Evolutionary conservation across 2,888 invertebrate species (phyloP).

Genomic region (Patella pellucida): DNA sequence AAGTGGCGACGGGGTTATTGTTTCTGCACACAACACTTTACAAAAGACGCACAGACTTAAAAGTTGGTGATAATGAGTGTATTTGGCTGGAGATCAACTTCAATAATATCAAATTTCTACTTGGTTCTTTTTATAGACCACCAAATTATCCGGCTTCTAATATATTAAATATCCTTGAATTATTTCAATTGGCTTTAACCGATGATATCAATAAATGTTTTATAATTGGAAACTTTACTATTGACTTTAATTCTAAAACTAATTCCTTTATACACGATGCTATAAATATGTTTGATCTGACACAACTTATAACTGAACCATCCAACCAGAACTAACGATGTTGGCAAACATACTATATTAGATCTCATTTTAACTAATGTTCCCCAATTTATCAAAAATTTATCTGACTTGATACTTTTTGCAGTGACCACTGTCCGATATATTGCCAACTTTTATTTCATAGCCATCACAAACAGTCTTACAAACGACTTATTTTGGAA

Average conservation of each 20-base stretch:
- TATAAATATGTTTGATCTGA: not conserved
- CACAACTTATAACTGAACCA: not conserved
- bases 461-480: not conserved
- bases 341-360: not conserved
- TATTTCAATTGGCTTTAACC: not conserved
- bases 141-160: not conserved
- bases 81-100: not conserved
- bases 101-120: not conserved
- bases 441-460: not conserved
- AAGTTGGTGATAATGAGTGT: not conserved
- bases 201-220: not conserved
- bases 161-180: not conserved
- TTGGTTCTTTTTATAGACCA: conserved; percentile 5
- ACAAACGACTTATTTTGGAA: not conserved
- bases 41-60: not conserved
- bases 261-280: conserved; percentile 9
- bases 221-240: not conserved
- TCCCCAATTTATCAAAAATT: not conserved
- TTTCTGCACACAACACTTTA: not conserved
- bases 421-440: not conserved
- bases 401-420: not conserved
- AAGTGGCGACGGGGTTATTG: not conserved
- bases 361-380: conserved; percentile 5
- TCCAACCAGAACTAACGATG: not conserved
- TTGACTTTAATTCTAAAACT: not conserved